Percentiles rank a stretch among this genome's conserved stretches.
These are phyloP conservation scores for Nibea albiflora DNA, from an alignment of 2,113 vertebrate genomes.

Conservation along the genomic window DNA sequence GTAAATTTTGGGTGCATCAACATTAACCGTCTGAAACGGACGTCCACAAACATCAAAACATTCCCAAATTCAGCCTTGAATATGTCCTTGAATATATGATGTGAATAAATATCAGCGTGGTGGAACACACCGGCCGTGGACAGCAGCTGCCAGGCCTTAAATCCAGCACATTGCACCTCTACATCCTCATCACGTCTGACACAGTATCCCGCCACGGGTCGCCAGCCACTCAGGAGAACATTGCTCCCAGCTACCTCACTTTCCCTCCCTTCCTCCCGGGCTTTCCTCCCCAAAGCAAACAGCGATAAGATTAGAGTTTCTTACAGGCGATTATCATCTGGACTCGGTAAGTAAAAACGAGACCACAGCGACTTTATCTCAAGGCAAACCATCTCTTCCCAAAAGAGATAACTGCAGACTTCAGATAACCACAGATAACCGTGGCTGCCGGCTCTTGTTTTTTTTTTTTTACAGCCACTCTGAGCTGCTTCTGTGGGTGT, in stretches of 20 bases:
- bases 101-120: constrained; percentile 33
- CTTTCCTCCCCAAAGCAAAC: constrained; percentile 56
- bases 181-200: constrained; percentile 73
- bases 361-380: constrained; percentile 46
- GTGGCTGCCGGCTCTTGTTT: constrained; percentile 14
- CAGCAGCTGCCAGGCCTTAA: constrained; percentile 49
- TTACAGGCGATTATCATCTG: constrained; percentile 58
- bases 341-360: constrained; percentile 28
- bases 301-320: constrained; percentile 49
- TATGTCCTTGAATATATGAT: constrained; percentile 28
- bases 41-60: constrained; percentile 2
- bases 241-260: constrained; percentile 49
- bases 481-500: constrained; percentile 22
- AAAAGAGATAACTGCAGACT: constrained; percentile 24
- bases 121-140: constrained; percentile 22
- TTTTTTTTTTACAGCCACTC: constrained; percentile 27
- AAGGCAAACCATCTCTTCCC: constrained; percentile 19
- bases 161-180: constrained; percentile 57
- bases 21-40: constrained; percentile 9
- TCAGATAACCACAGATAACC: constrained; percentile 19
- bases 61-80: constrained; percentile 1
- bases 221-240: constrained; percentile 61
- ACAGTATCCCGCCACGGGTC: constrained; percentile 62
- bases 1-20: constrained; percentile 7
- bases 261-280: constrained; percentile 38